Evolutionary conservation across 30 jellyfish, hydroid and myxozoan species (phyloP), one percentile per base, ranked within the genome.

Genomic region (Aurelia aurita): DNA sequence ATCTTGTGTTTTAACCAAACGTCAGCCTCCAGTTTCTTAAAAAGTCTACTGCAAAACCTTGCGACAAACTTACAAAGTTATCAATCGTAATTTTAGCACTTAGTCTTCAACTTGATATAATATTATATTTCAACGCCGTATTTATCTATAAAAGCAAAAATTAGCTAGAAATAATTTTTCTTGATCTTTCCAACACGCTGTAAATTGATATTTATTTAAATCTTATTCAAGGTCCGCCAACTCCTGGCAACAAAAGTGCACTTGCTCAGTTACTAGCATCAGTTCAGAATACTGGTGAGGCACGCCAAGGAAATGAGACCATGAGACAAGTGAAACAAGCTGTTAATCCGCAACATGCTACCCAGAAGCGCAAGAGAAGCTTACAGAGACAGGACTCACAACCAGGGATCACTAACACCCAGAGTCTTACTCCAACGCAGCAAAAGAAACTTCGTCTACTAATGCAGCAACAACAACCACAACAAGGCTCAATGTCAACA

Each of bases 191-290:
- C 16, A 39, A 39, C 16, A 39, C 51, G 9, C 51, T 39, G 51
- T 39, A 1, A 39, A 14, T 2, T 39, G 51, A 39, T 39, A 8
- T 39, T 39, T 39, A 15, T 39, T 39, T 8, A 39, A 6, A 18
- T 62, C 73, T 61, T 10, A 4, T 8, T 68, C 77, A 21, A 74
- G 96, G 89, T n/a, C 96, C 96, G 2, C 91, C 91, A n/a, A 88
- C 96, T 13, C 96, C 96, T 12, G 85, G 87, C 28, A 86, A 72
- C 73, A 78, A 86, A 58, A 73, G 90, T 51, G 96, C 89, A 60
- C 80, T 73, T 27, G 89, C 96, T 65, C 96, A 68, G 84, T 63
- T 72, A 8, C 85, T 79, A 9, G 89, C 90, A 20, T 72, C 87
- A 11, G 85, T 70, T 13, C 93, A 83, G 61, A 75, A 45, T 25